phyloP scores from a whole-genome alignment of 2,797 vertebrate genomes.

The Nyctibius grandis region DNA sequence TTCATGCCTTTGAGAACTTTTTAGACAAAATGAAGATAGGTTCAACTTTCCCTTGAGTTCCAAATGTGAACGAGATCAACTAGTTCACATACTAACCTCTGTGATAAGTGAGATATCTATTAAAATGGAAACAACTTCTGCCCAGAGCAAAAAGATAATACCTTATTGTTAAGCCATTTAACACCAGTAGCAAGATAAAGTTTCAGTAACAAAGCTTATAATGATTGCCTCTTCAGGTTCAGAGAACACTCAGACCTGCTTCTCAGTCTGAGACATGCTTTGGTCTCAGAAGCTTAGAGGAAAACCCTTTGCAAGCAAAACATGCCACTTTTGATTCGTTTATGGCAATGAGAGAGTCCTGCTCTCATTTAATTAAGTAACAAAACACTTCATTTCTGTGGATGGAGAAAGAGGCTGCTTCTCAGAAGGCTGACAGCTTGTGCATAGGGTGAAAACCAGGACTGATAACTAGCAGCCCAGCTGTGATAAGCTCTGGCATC shows the following conservation, averaged over 20 bases:
- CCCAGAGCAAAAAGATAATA: neutral
- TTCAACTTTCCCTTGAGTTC: slow-evolving; percentile 9
- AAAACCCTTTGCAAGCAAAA: neutral
- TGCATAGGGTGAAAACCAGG: neutral
- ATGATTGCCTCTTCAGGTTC: neutral
- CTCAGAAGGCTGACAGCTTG: neutral
- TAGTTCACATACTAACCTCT: neutral
- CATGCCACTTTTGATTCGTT: neutral
- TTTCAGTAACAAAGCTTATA: neutral
- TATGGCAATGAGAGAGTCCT: neutral
- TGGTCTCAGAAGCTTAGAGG: neutral
- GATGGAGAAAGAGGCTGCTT: neutral
- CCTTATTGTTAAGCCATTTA: neutral
- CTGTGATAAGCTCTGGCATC: neutral
- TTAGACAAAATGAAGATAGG: slow-evolving; percentile 2
- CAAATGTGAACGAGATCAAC: neutral
- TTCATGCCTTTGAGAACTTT: slow-evolving; percentile 30
- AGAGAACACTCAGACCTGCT: neutral
- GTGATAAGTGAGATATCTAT: neutral
- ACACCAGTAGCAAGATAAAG: neutral
- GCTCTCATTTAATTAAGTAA: neutral
- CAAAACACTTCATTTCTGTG: neutral
- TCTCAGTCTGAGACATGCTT: neutral
- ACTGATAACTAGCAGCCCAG: neutral
- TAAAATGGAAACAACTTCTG: neutral